phyloP scores from a whole-genome alignment of 2,113 vertebrate species.

The Halichoeres trimaculatus region DNA sequence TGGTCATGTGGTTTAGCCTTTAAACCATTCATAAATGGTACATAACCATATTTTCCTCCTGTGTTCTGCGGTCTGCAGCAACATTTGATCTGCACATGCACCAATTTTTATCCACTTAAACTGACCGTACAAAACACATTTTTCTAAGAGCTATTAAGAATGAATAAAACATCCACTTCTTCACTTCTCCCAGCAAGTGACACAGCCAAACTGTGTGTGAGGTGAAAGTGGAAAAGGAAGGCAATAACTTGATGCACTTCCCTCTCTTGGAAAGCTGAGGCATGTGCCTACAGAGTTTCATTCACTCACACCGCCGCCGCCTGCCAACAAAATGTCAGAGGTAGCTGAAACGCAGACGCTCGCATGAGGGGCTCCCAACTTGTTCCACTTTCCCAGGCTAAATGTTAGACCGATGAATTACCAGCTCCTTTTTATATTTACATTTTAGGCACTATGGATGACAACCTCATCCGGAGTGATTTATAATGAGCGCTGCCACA shows the following conservation, averaged over 20 bases:
- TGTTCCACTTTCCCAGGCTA: slow-evolving; percentile 24
- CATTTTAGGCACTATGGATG: slow-evolving; percentile 22
- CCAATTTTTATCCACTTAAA: background rate
- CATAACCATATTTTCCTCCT: slow-evolving; percentile 16
- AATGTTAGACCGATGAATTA: slow-evolving; percentile 34
- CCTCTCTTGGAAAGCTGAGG: slow-evolving; percentile 52
- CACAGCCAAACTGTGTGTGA: slow-evolving; percentile 58
- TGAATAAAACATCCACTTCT: slow-evolving; percentile 58
- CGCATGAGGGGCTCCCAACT: slow-evolving; percentile 10
- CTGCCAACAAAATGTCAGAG: slow-evolving; percentile 63
- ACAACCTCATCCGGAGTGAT: slow-evolving; percentile 36
- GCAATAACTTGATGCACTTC: slow-evolving; percentile 58
- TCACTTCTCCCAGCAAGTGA: slow-evolving; percentile 22
- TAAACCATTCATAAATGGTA: slow-evolving; percentile 30
- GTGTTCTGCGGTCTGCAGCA: slow-evolving; percentile 20
- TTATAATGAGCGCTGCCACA: slow-evolving; percentile 18
- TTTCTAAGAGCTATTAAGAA: slow-evolving; percentile 30
- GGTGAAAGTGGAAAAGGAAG: slow-evolving; percentile 62
- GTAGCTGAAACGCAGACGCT: slow-evolving; percentile 24
- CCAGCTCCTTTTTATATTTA: slow-evolving; percentile 40
- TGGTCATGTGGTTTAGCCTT: slow-evolving; percentile 22
- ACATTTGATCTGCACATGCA: slow-evolving; percentile 9
- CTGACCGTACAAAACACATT: slow-evolving; percentile 21
- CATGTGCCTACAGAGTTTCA: slow-evolving; percentile 50
- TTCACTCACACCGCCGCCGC: slow-evolving; percentile 18